Evolutionary conservation across 2,888 invertebrate species (phyloP), one percentile per base, ranked within the genome.

Genomic region (Oxyscelio sp.): DNA sequence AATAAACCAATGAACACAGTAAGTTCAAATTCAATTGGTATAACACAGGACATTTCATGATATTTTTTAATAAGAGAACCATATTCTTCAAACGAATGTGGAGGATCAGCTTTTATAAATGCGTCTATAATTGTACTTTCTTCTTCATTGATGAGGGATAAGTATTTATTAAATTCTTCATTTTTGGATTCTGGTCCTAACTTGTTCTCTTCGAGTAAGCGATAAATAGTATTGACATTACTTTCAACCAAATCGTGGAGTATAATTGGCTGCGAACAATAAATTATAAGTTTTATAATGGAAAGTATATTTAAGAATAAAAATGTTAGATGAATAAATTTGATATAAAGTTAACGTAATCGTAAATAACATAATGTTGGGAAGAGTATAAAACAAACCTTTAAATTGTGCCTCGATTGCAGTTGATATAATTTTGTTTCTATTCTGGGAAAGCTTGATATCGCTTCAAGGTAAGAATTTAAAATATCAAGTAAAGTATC

Each of bases 1-100:
- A 97, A 99, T 94, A 98, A 96, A 8, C 98, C 98, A 91, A 97
- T 96, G 17, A 96, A 96, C 17, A 97, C 95, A 0, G 97, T 96
- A 80, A 96, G 96, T 87, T 96, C 95, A 48, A 91, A 92, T 54
- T 90, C 89, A 0, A 90, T 94, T 0, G 96, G 96, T 80, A 97
- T 96, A 75, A 95, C 95, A 66, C 95, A 95, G 50, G 96, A 95
- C 21, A 97, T 93, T n/a, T 95, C 94, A 50, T 96, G 95, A 88
- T 96, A 97, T 85, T 95, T 95, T 4, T 95, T 94, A 3, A 97
- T 95, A 88, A 96, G 95, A 0, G 93, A 94, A 48, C 95, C 95
- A 89, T 95, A 97, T 70, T 96, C 95, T 22, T 97, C 96, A 81
- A 97, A 97, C 0, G 95, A 94, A 84, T 95, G 95, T 24, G 95